phyloP scores from a whole-genome alignment of 2,797 vertebrate species.

The Melanotaenia pygmaea region DNA sequence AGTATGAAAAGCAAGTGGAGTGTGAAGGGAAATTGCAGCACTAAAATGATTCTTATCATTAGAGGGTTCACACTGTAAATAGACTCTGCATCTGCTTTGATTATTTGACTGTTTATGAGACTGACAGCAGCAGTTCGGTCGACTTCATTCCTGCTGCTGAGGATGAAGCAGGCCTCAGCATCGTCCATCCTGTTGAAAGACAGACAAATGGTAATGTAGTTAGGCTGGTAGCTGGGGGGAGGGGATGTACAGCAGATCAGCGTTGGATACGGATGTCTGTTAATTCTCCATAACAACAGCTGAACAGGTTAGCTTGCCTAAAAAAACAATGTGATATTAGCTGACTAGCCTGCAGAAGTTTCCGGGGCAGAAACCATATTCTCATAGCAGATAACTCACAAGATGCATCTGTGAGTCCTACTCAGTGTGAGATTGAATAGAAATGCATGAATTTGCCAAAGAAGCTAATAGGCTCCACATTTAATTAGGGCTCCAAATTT shows the following conservation, averaged over 20 bases:
- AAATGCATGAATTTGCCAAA: slow-evolving; percentile 4
- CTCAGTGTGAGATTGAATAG: not conserved
- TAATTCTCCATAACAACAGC: not conserved
- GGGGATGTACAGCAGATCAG: slow-evolving; percentile 11
- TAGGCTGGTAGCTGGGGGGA: not conserved
- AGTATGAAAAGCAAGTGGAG: slow-evolving; percentile 24
- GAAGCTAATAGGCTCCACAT: slow-evolving; percentile 8
- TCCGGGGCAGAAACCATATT: not conserved
- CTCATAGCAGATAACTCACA: not conserved
- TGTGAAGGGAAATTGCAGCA: slow-evolving; percentile 27
- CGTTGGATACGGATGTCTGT: not conserved
- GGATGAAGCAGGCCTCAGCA: slow-evolving; percentile 96
- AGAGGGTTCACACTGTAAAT: slow-evolving; percentile 7
- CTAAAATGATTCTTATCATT: not conserved
- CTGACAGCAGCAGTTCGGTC: slow-evolving; percentile 96
- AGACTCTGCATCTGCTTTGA: slow-evolving; percentile 1
- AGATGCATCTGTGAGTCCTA: not conserved
- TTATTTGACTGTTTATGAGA: slow-evolving; percentile 9
- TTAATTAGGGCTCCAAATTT: not conserved
- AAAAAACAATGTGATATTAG: slow-evolving; percentile 12
- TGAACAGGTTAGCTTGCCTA: slow-evolving; percentile 9
- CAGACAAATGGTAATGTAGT: slow-evolving; percentile 3
- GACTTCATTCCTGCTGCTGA: slow-evolving; percentile 97
- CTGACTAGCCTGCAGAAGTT: not conserved
- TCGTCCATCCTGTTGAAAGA: slow-evolving; percentile 92